phyloP scores from a whole-genome alignment of 2,888 invertebrate genomes.

The Orthosia incerta region DNA sequence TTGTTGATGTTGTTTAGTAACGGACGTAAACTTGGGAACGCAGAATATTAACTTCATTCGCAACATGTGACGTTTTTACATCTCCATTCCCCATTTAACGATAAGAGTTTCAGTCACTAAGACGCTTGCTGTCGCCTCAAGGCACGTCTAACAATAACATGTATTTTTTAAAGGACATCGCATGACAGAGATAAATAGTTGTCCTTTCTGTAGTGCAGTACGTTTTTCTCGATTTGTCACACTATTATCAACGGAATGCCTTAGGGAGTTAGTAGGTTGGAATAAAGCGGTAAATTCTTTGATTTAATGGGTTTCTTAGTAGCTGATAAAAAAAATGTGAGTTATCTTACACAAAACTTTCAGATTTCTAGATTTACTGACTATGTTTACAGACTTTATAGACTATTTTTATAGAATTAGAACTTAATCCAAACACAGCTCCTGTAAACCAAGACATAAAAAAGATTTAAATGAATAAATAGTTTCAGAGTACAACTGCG shows the following conservation, averaged over 20 bases:
- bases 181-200: constrained; percentile 48
- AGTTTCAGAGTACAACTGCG: constrained; percentile 68
- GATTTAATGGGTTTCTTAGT: background rate
- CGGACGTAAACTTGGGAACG: no score
- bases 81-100: background rate
- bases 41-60: background rate
- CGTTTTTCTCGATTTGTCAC: constrained; percentile 16
- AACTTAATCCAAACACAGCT: background rate
- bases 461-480: constrained; percentile 60
- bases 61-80: background rate
- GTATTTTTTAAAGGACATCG: constrained; percentile 48
- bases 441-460: constrained; percentile 30
- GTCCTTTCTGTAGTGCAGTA: constrained; percentile 10
- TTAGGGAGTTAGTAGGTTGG: background rate
- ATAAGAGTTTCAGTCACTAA: constrained; percentile 35
- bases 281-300: background rate
- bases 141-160: constrained; percentile 44
- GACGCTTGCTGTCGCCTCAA: constrained; percentile 31
- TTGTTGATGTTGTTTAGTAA: no score
- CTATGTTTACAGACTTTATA: no score
- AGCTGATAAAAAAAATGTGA: no score
- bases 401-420: background rate
- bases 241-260: background rate
- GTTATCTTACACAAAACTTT: no score
- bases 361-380: background rate